Percentiles rank a stretch among this genome's conserved stretches.
Conservation (phyloP, 2,797 vertebrate species). For the Lepilemur ruficaudatus region DNA sequence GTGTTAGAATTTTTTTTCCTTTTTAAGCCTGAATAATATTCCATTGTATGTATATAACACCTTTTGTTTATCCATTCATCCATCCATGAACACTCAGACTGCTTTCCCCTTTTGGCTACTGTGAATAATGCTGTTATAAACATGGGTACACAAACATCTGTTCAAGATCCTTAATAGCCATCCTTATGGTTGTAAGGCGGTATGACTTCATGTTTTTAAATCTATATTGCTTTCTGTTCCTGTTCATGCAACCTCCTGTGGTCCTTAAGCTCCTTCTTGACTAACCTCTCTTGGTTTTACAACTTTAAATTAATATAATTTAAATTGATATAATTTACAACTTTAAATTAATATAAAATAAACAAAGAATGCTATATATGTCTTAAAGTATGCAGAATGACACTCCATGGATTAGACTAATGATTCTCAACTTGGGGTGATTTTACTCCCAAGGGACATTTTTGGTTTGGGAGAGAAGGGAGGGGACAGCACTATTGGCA, state of each 20-base stretch:
- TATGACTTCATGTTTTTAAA: background rate
- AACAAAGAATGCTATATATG: background rate
- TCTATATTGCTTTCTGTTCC: background rate
- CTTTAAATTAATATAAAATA: constrained; percentile 1
- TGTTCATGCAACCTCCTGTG: background rate
- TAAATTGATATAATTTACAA: background rate
- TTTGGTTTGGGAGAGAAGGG: background rate
- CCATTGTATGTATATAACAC: background rate
- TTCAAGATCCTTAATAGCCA: background rate
- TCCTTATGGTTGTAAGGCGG: background rate
- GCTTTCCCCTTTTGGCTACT: background rate
- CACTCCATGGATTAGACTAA: background rate
- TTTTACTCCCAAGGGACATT: background rate
- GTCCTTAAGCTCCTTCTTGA: background rate
- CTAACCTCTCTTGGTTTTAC: background rate
- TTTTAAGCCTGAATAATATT: background rate
- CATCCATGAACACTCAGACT: background rate
- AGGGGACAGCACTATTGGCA: background rate
- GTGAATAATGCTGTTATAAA: background rate
- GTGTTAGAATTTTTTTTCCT: background rate
- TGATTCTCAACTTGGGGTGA: background rate
- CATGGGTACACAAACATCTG: background rate
- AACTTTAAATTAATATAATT: background rate
- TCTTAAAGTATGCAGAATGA: background rate
- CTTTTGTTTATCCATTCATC: background rate